Evolutionary conservation across 2,888 invertebrate species (phyloP), one percentile per base, ranked within the genome.

Genomic region (Andrena camellia): DNA sequence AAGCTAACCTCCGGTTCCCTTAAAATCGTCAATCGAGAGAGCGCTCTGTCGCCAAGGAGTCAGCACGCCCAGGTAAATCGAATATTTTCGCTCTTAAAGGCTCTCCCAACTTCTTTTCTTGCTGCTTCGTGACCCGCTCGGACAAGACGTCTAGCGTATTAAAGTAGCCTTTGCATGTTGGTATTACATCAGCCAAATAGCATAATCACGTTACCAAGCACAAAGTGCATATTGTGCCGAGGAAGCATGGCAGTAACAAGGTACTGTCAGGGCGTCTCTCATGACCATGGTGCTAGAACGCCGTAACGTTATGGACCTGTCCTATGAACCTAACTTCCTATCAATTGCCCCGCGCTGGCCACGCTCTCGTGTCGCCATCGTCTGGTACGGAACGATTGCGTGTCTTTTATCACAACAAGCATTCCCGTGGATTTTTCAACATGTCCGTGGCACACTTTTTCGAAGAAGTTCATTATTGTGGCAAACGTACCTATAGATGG

Each of bases 191-290:
- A 35, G 33, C 81, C 57, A 67, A 79, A 66, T 76, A 70, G 66
- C 72, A 76, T 81, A 81, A 85, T 76, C 70, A 29, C 31, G 57
- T 85, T 85, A 85, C 71, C 31, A 67, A 69, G 76, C 67, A 79
- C 70, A 84, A 84, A 85, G 85, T 85, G 85, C 85, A 84, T 72
- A 76, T 63, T 76, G 52, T 66, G 48, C 72, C 67, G 64, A 67
- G 81, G 76, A 54, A 59, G 76, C 78, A 70, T 57, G 29, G 59
- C 48, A 35, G 67, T 78, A 85, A 85, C 84, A 67, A 84, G 85
- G 67, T 75, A 84, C 64, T 81, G 76, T 81, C 69, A 57, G 6
- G 26, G 23, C 57, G 59, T 50, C 52, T 33, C 74, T 66, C 57
- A 59, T 66, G 69, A 72, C 68, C 48, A 7, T 54, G 63, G 10